Base-by-base conservation (phyloP, 2,113 vertebrate genomes). In the Procapra przewalskii region DNA sequence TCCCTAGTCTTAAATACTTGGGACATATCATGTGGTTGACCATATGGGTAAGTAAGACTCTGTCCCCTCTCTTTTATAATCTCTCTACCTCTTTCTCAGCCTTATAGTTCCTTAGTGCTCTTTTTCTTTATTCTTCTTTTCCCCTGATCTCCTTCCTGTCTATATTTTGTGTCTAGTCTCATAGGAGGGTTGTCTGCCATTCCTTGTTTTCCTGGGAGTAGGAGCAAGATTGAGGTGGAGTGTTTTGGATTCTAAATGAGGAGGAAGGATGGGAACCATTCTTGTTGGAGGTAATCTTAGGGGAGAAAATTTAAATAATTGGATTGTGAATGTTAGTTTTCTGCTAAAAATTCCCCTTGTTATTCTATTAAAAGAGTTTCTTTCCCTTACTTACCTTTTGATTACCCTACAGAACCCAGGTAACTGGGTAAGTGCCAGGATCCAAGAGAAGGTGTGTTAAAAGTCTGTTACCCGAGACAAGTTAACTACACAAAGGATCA, bases 271-370 rank as follows among this genome's bases (percentile, higher is more conserved):
- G 14, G 57, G 59, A 86, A 62, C 45, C 43, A 25, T 45, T 90
- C 23, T 60, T 27, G 77, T 90, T 91, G 48, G 55, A 88, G 36
- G 71, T 43, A 88, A 83, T 45, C 62, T 87, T 55, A 88, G 77
- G 43, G 50, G 50, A 87, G 84, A 60, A 59, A 62, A 93, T 64
- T 95, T 87, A 75, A 90, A 21, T 40, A 83, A 82, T 33, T 85
- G 40, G 55, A 64, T 77, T 92, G 50, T 57, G 91, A 88, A 95
- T 91, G 57, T 43, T 93, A 75, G 36, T 57, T 94, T 97, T 96
- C 88, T 94, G 48, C 31, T 93, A 89, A 29, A 5, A 96, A 25
- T 80, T 36, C 43, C 40, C 64, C 9, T 55, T 75, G 27, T 59
- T 87, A 36, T 54, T 87, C n/a, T 43, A 90, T 80, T 86, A 21